Conservation (phyloP, 2,888 invertebrate species). For the Therioaphis trifolii region DNA sequence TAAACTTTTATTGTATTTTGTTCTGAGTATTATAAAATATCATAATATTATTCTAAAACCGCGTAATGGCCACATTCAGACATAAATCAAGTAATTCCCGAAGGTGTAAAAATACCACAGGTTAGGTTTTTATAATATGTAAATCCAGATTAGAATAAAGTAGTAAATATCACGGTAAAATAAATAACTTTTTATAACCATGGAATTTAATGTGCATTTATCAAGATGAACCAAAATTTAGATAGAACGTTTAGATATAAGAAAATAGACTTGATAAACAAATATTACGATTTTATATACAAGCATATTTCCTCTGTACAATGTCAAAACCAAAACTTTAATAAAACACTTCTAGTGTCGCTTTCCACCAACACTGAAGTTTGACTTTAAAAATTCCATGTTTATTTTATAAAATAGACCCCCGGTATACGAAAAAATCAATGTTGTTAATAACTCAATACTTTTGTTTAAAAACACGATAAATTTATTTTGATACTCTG, state of each 20-base stretch:
- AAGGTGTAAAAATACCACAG: conserved; percentile 39
- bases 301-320: neutral
- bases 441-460: neutral
- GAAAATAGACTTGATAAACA: no score
- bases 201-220: conserved; percentile 4
- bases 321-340: no score
- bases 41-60: conserved; percentile 19
- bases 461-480: neutral
- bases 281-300: no score
- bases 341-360: neutral
- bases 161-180: conserved; percentile 25
- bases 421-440: neutral
- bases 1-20: neutral
- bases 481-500: neutral
- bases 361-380: neutral
- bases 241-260: conserved; percentile 12
- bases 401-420: no score
- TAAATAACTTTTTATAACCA: conserved; percentile 40
- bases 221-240: conserved; percentile 26
- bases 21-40: neutral
- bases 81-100: conserved; percentile 49
- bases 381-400: no score
- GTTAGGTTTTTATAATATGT: conserved; percentile 6
- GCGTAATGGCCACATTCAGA: conserved; percentile 1
- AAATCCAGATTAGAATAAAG: neutral